Percentiles rank a stretch among this genome's conserved stretches.
phyloP scores from a whole-genome alignment of 2,113 vertebrate species.

The Python bivittatus region DNA sequence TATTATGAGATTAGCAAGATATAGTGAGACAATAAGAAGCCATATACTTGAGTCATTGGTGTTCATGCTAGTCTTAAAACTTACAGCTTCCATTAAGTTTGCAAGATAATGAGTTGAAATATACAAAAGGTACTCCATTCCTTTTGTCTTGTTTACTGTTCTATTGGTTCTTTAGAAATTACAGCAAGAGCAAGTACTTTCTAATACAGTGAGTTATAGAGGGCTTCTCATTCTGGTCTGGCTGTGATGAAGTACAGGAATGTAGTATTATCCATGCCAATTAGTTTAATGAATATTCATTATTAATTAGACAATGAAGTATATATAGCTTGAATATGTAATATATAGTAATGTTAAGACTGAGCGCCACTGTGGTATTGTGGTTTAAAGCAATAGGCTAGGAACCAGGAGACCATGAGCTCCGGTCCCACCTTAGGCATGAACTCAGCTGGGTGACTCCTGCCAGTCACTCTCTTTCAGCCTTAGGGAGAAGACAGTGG shows the following conservation, averaged over 20 bases:
- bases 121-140: not conserved
- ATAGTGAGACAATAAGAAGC: not conserved
- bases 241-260: not conserved
- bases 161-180: not conserved
- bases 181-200: not conserved
- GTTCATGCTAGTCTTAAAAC: not conserved
- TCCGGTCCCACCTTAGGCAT: not conserved
- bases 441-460: not conserved
- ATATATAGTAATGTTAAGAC: not conserved
- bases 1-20: not conserved
- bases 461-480: not conserved
- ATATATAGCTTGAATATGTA: not conserved
- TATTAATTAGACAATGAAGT: not conserved
- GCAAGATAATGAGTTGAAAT: not conserved
- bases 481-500: not conserved
- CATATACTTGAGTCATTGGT: not conserved
- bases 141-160: not conserved
- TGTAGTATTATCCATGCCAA: not conserved
- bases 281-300: not conserved
- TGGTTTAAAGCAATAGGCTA: not conserved
- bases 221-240: not conserved
- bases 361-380: not conserved
- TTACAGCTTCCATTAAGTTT: not conserved
- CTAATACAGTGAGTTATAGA: not conserved
- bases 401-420: not conserved